Evolutionary conservation across 1,140 invertebrate genomes (phyloP).

Genomic region (Oedothorax gibbosus): DNA sequence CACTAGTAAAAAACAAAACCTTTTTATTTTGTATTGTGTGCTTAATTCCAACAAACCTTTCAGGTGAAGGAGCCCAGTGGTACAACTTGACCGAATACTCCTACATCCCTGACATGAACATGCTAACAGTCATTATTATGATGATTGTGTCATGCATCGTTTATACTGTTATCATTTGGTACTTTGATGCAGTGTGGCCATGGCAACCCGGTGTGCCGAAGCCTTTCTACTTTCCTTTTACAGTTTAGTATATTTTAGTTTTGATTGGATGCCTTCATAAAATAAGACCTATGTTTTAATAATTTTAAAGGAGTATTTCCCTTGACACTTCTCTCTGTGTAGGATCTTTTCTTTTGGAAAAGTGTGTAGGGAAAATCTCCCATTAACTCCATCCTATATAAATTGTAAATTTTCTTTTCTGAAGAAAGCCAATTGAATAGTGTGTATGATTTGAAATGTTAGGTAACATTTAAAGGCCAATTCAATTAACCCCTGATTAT

Average conservation of each 20-base stretch:
- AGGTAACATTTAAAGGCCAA: no score
- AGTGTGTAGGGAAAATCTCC: no score
- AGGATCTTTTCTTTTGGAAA: not conserved
- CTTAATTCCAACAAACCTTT: not conserved
- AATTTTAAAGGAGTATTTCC: not conserved
- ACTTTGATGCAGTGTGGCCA: conserved; percentile 66
- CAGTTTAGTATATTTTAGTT: conserved; percentile 31
- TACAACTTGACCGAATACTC: conserved; percentile 19
- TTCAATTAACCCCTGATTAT: no score
- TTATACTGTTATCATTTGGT: conserved; percentile 64
- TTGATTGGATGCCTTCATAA: not conserved
- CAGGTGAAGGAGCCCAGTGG: conserved; percentile 44
- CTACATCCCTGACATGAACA: conserved; percentile 63
- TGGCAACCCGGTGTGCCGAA: conserved; percentile 69
- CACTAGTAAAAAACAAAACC: no score
- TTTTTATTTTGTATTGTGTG: no score
- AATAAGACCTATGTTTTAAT: not conserved
- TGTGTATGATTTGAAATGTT: no score
- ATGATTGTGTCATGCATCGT: conserved; percentile 61
- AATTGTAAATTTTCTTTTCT: no score
- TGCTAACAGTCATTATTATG: conserved; percentile 47
- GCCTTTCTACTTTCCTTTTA: conserved; percentile 63
- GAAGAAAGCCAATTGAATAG: no score
- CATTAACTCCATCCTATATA: no score
- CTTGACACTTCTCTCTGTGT: not conserved